Conservation (phyloP, 2,888 invertebrate genomes). For the Halictus quadricinctus region DNA sequence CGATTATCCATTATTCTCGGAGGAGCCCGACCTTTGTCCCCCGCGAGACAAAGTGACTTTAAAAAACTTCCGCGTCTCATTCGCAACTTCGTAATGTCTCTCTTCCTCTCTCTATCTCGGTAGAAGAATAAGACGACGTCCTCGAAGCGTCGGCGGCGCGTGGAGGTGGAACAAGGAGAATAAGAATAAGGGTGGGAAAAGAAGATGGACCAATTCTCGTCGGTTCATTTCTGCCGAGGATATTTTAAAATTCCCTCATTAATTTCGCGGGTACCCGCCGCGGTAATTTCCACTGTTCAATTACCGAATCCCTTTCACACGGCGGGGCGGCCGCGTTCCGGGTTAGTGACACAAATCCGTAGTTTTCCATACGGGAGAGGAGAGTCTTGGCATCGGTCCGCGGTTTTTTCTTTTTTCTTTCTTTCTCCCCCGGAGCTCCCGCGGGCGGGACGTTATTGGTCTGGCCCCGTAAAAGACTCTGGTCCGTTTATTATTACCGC, state of each 20-base stretch:
- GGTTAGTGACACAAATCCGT: slow-evolving; percentile 1
- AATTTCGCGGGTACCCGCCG: slow-evolving; percentile 14
- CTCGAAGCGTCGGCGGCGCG: slow-evolving; percentile 2
- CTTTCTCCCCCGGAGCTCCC: background rate
- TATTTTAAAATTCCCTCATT: slow-evolving; percentile 44
- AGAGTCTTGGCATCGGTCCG: slow-evolving; percentile 32
- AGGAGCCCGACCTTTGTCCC: slow-evolving; percentile 68
- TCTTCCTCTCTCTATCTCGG: background rate
- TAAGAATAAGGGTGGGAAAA: background rate
- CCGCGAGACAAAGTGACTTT: slow-evolving; percentile 68
- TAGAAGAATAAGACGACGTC: background rate
- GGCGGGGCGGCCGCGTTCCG: background rate
- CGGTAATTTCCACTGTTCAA: slow-evolving; percentile 25
- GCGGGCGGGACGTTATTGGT: slow-evolving; percentile 63
- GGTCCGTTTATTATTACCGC: slow-evolving; percentile 72
- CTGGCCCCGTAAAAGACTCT: slow-evolving; percentile 60
- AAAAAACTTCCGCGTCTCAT: slow-evolving; percentile 68
- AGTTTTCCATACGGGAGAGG: slow-evolving; percentile 8
- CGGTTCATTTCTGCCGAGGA: slow-evolving; percentile 42
- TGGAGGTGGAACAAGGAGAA: background rate
- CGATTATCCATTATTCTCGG: slow-evolving; percentile 72
- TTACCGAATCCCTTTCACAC: slow-evolving; percentile 20
- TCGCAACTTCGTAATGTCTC: slow-evolving; percentile 62
- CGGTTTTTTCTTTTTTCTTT: background rate
- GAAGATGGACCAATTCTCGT: slow-evolving; percentile 26